A percentile compares a stretch with the other conserved stretches of the same genome.
Conservation (phyloP, 2,797 vertebrate genomes). For the Acanthurus leucopareius region DNA sequence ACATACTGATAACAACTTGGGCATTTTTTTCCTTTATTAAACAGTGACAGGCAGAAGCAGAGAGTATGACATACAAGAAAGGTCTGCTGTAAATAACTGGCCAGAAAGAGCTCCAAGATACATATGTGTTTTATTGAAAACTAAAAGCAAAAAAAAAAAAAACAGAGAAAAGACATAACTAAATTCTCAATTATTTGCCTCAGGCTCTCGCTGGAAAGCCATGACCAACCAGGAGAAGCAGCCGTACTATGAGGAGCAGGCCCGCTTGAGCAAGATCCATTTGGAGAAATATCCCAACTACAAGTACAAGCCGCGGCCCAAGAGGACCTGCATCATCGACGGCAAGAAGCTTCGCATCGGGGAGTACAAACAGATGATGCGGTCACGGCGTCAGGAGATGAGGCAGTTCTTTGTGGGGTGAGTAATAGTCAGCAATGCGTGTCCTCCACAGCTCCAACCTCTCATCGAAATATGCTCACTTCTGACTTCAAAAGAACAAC, state of each 20-base stretch:
- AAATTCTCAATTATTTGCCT: not conserved
- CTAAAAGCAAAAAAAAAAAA: not conserved
- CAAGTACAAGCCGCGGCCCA: slow-evolving; percentile 99
- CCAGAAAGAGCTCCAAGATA: too few species aligned
- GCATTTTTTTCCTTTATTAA: too few species aligned
- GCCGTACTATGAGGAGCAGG: slow-evolving; percentile 98
- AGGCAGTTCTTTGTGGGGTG: slow-evolving; percentile 99
- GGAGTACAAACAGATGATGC: slow-evolving; percentile 99
- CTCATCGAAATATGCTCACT: too few species aligned
- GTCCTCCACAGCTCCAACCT: too few species aligned
- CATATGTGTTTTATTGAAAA: too few species aligned
- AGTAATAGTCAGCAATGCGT: slow-evolving; percentile 56
- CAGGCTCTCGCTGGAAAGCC: slow-evolving; percentile 98
- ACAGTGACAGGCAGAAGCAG: too few species aligned
- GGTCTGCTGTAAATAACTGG: too few species aligned
- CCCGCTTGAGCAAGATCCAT: slow-evolving; percentile 97
- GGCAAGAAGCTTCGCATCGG: slow-evolving; percentile 98
- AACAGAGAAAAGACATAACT: not conserved
- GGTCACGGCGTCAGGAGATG: slow-evolving; percentile 98
- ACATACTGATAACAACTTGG: not conserved
- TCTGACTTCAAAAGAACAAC: too few species aligned
- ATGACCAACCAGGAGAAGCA: slow-evolving; percentile 99
- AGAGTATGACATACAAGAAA: too few species aligned
- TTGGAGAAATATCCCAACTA: slow-evolving; percentile 99
- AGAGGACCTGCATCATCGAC: slow-evolving; percentile 98